Conservation (phyloP, 2,888 invertebrate genomes). For the Calameuta filiformis region DNA sequence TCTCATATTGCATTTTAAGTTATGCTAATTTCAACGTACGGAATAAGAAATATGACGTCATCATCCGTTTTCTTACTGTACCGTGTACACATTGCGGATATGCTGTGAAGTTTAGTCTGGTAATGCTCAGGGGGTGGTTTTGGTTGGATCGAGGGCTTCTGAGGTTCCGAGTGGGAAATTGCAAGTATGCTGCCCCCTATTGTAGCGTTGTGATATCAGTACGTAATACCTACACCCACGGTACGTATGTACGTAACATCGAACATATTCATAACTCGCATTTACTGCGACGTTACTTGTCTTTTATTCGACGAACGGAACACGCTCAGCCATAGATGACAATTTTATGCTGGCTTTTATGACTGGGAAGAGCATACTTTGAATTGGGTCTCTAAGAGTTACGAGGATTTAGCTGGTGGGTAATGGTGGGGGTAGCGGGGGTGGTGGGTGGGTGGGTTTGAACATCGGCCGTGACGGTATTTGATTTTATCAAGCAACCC, state of each 20-base stretch:
- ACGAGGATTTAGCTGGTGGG: slow-evolving; percentile 28
- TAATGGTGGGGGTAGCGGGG: not conserved
- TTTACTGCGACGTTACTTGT: slow-evolving; percentile 47
- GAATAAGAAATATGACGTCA: not conserved
- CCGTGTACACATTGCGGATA: not conserved
- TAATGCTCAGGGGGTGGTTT: not conserved
- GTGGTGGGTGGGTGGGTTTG: not conserved
- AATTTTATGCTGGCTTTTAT: slow-evolving; percentile 59
- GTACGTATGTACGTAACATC: slow-evolving; percentile 31
- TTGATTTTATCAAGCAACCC: not conserved
- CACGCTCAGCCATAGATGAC: slow-evolving; percentile 48
- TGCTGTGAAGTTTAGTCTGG: not conserved
- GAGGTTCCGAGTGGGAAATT: not conserved
- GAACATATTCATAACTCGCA: slow-evolving; percentile 59
- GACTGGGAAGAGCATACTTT: slow-evolving; percentile 52
- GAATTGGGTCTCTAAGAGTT: slow-evolving; percentile 47
- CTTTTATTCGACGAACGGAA: slow-evolving; percentile 49
- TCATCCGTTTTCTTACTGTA: not conserved
- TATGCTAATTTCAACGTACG: slow-evolving; percentile 53
- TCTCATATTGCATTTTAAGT: slow-evolving; percentile 52
- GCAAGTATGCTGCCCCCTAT: not conserved
- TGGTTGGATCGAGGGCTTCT: not conserved
- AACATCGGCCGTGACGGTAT: not conserved
- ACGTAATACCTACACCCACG: not conserved
- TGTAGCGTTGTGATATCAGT: slow-evolving; percentile 36